A percentile compares a stretch with the other conserved stretches of the same genome.
Evolutionary conservation across 2,888 invertebrate species (phyloP).

Genomic region (Philereme vetulata): DNA sequence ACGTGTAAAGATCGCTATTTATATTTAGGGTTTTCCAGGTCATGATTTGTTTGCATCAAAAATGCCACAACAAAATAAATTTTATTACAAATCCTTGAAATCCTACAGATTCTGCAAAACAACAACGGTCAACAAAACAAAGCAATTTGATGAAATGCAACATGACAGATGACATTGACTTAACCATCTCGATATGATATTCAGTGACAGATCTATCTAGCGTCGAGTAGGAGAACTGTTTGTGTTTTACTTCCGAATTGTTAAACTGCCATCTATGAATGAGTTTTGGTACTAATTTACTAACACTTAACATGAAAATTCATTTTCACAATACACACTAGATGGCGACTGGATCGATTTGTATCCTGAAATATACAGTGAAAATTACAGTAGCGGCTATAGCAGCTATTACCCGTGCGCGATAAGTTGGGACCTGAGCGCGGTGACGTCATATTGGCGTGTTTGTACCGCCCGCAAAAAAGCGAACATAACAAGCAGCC

Average conservation of each 20-base stretch:
- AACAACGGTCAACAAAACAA: not conserved
- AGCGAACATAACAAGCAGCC: too few species aligned
- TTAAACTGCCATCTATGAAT: not conserved
- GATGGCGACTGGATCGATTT: slow-evolving; percentile 1
- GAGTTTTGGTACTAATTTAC: not conserved
- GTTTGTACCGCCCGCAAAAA: too few species aligned
- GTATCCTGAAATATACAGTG: not conserved
- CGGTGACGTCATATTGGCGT: too few species aligned
- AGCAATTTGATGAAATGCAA: not conserved
- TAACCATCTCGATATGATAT: too few species aligned
- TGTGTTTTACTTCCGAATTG: not conserved
- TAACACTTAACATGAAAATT: too few species aligned
- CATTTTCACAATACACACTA: not conserved
- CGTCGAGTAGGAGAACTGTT: slow-evolving; percentile 16
- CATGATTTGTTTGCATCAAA: slow-evolving; percentile 31
- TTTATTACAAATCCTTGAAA: not conserved
- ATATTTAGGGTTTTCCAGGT: slow-evolving; percentile 40
- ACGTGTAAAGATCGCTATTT: slow-evolving; percentile 51
- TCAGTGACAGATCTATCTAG: slow-evolving; percentile 27
- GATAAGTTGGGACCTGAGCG: too few species aligned
- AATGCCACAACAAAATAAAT: not conserved
- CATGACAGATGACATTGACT: too few species aligned
- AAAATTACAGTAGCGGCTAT: not conserved
- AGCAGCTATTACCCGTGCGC: too few species aligned
- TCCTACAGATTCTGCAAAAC: not conserved